phyloP scores from a whole-genome alignment of 2,797 vertebrate genomes.

The Characodon lateralis region DNA sequence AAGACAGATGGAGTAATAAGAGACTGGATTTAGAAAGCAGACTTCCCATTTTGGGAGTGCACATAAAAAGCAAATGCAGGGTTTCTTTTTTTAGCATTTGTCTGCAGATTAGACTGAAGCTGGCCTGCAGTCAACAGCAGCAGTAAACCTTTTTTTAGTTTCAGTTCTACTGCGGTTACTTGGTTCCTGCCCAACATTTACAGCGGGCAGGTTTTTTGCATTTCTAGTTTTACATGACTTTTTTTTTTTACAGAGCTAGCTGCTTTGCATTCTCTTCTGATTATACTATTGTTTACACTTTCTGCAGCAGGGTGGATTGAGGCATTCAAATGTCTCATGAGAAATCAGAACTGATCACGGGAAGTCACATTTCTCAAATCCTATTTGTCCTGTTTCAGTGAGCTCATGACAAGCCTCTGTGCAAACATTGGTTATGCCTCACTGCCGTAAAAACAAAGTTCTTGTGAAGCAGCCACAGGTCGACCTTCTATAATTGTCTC shows the following conservation, averaged over 20 bases:
- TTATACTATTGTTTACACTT: neutral
- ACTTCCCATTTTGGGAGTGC: conserved; percentile 28
- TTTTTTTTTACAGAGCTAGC: neutral
- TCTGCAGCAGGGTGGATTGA: neutral
- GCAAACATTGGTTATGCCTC: neutral
- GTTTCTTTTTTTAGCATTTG: conserved; percentile 19
- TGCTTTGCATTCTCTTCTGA: neutral
- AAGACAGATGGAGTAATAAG: conserved; percentile 34
- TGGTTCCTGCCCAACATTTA: conserved; percentile 23
- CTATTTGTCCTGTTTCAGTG: neutral
- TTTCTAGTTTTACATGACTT: neutral
- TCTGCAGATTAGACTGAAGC: neutral
- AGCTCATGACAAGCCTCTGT: neutral
- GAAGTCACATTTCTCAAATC: neutral
- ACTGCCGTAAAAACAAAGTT: neutral
- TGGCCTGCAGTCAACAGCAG: conserved; percentile 11
- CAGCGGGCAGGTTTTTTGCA: neutral
- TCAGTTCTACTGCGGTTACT: conserved; percentile 24
- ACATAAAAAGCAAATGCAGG: conserved; percentile 7
- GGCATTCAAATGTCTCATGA: neutral
- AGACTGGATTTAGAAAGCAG: conserved; percentile 20
- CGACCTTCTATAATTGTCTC: neutral
- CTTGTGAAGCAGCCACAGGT: neutral
- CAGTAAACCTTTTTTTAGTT: conserved; percentile 5
- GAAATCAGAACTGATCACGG: neutral